Conservation (phyloP, 2,888 invertebrate species). For the Drosophila mettleri region DNA sequence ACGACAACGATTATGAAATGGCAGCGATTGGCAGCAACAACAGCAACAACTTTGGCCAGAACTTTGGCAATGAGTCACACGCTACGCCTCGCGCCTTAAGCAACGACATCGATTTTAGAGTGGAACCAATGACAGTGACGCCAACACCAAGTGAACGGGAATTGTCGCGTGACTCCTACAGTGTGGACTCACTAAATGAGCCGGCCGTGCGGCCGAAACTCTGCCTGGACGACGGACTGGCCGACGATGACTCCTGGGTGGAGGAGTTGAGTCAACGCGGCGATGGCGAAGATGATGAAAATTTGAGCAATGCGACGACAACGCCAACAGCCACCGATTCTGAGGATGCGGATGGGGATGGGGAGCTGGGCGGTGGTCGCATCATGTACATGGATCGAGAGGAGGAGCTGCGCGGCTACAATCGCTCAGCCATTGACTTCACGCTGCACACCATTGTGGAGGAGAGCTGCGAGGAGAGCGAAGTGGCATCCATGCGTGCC, state of each 20-base stretch:
- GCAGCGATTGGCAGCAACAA: conserved; percentile 43
- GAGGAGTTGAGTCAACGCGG: conserved; percentile 94
- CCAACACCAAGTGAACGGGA: conserved; percentile 65
- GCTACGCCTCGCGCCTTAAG: conserved; percentile 33
- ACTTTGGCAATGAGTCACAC: conserved; percentile 67
- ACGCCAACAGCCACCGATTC: conserved; percentile 83
- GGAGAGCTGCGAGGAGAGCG: conserved; percentile 97
- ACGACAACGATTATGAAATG: conserved; percentile 66
- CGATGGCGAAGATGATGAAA: conserved; percentile 85
- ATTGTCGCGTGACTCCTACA: conserved; percentile 64
- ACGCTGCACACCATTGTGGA: conserved; percentile 96
- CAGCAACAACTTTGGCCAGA: conserved; percentile 61
- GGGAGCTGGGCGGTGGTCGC: conserved; percentile 82
- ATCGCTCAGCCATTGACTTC: conserved; percentile 93
- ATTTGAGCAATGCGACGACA: conserved; percentile 85
- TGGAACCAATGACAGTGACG: conserved; percentile 41
- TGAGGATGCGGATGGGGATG: conserved; percentile 84
- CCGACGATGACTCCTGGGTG: conserved; percentile 96
- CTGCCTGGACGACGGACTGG: conserved; percentile 93
- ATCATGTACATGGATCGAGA: conserved; percentile 89
- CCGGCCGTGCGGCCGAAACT: conserved; percentile 31
- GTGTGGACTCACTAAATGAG: conserved; percentile 73
- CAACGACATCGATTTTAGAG: conserved; percentile 24
- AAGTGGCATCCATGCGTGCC: conserved; percentile 88
- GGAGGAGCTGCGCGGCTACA: conserved; percentile 93